Conservation (phyloP, 2,888 invertebrate genomes). For the Quadroppia sp. region DNA sequence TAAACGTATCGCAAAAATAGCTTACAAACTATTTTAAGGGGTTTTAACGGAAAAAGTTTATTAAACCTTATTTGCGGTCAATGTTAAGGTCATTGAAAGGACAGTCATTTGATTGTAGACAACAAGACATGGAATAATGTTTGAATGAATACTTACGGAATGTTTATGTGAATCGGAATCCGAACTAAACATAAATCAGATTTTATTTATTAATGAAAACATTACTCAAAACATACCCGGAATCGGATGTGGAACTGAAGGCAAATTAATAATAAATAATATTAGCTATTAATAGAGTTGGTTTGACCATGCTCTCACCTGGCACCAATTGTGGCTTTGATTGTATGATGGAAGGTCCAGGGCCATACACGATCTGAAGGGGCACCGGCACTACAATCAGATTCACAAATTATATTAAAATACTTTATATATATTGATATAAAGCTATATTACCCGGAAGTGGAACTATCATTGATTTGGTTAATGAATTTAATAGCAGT, state of each 20-base stretch:
- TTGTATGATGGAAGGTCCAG: constrained; percentile 6
- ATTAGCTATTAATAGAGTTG: neutral
- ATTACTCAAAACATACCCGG: constrained; percentile 11
- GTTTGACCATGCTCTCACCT: neutral
- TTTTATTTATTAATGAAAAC: neutral
- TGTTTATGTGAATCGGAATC: constrained; percentile 10
- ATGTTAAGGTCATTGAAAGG: too few relatives aligned
- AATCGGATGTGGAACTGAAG: constrained; percentile 29
- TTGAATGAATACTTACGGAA: constrained; percentile 36
- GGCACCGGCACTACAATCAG: constrained; percentile 1
- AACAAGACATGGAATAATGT: too few relatives aligned
- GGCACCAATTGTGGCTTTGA: constrained; percentile 7
- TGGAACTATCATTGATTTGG: constrained; percentile 20
- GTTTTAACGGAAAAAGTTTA: too few relatives aligned
- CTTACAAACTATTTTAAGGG: too few relatives aligned
- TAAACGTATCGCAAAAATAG: too few relatives aligned
- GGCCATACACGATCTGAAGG: neutral
- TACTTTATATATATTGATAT: neutral
- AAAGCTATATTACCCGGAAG: neutral
- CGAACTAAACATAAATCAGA: neutral
- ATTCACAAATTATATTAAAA: neutral
- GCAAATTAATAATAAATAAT: neutral
- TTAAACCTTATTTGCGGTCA: too few relatives aligned
- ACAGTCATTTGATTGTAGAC: too few relatives aligned
- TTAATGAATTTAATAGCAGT: constrained; percentile 2